Evolutionary conservation across 1,140 invertebrate genomes (phyloP).

Genomic region (Papilio xuthus): DNA sequence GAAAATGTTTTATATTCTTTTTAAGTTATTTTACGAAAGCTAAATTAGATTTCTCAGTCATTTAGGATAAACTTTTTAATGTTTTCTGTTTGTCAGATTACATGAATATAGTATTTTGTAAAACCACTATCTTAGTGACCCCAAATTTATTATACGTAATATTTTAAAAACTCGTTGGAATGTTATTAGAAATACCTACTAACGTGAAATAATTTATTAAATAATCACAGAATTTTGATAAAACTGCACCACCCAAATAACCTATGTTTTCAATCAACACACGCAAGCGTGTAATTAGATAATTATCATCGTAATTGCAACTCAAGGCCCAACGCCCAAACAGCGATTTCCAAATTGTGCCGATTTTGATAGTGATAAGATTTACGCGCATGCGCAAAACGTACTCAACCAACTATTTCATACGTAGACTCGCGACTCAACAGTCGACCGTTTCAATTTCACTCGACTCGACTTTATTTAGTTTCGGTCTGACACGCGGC

Average conservation of each 20-base stretch:
- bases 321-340: slow-evolving; percentile 45
- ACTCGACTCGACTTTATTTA: slow-evolving; percentile 53
- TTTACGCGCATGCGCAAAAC: slow-evolving; percentile 44
- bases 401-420: slow-evolving; percentile 67
- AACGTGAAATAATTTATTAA: neutral
- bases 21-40: too few species aligned
- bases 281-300: slow-evolving; percentile 20
- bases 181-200: neutral
- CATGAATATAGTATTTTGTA: neutral
- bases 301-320: slow-evolving; percentile 47
- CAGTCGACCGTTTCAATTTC: slow-evolving; percentile 47
- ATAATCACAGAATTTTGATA: neutral
- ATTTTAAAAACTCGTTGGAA: neutral
- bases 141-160: neutral
- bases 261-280: neutral
- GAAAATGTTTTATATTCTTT: neutral
- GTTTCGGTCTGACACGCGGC: slow-evolving; percentile 70
- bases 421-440: slow-evolving; percentile 57
- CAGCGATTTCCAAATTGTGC: slow-evolving; percentile 48
- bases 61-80: neutral
- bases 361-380: slow-evolving; percentile 49
- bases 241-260: neutral
- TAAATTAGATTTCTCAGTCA: neutral
- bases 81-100: neutral
- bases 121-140: neutral